These are phyloP conservation scores for Oncorhynchus clarkii DNA, from an alignment of 2,113 vertebrate genomes.

Conservation along the genomic window DNA sequence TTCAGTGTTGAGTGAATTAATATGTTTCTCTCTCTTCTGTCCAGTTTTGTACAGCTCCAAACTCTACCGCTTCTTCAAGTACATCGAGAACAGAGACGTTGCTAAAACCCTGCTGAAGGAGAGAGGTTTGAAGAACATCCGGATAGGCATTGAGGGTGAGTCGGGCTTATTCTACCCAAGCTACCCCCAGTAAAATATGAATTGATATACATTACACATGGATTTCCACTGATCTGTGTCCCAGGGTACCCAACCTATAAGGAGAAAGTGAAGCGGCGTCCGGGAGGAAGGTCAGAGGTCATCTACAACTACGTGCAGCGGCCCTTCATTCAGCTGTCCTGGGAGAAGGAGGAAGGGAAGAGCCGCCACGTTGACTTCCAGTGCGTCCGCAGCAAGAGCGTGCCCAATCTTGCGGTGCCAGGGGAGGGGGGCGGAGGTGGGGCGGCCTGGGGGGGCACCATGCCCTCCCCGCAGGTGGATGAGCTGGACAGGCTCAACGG, in stretches of 20 bases:
- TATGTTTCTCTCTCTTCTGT: not conserved
- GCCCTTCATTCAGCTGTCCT: slow-evolving; percentile 82
- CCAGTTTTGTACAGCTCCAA: slow-evolving; percentile 83
- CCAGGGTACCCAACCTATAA: slow-evolving; percentile 82
- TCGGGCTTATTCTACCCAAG: not conserved
- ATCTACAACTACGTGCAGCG: slow-evolving; percentile 83
- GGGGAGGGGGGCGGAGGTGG: slow-evolving; percentile 74
- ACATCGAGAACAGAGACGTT: slow-evolving; percentile 81
- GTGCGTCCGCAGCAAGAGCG: slow-evolving; percentile 80
- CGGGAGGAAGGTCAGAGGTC: slow-evolving; percentile 77
- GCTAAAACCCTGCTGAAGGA: slow-evolving; percentile 81
- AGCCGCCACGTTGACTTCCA: slow-evolving; percentile 84
- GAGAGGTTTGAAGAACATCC: slow-evolving; percentile 80
- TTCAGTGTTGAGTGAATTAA: not conserved
- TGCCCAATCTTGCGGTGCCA: slow-evolving; percentile 75
- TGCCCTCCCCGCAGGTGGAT: slow-evolving; percentile 73
- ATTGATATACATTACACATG: not conserved
- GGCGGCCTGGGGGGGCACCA: slow-evolving; percentile 66
- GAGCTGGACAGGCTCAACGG: slow-evolving; percentile 80
- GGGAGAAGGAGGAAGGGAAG: slow-evolving; percentile 84
- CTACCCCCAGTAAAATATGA: too few relatives aligned
- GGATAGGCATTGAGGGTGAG: slow-evolving; percentile 82
- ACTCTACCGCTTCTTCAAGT: slow-evolving; percentile 85
- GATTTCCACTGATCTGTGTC: slow-evolving; percentile 36
- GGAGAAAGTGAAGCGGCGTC: slow-evolving; percentile 81